phyloP scores from a whole-genome alignment of 2,888 invertebrate species.

The Elysia crispata region DNA sequence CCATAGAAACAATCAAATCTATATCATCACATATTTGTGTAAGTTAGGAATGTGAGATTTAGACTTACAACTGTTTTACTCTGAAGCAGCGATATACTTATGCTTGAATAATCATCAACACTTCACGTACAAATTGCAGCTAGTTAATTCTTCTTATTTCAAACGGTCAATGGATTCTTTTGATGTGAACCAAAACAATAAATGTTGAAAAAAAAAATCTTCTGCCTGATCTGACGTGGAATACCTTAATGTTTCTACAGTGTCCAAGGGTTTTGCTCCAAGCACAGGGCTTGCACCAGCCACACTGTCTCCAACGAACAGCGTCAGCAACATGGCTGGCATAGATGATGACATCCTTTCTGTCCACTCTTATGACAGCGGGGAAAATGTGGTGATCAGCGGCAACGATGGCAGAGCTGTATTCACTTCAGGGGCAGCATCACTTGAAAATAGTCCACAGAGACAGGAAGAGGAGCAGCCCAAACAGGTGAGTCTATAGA shows the following conservation, averaged over 20 bases:
- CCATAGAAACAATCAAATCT: too few relatives aligned
- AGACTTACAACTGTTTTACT: too few relatives aligned
- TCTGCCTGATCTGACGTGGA: too few relatives aligned
- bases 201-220: too few relatives aligned
- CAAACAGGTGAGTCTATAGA: not conserved
- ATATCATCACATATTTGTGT: too few relatives aligned
- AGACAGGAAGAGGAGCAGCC: not conserved
- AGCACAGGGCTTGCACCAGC: constrained; percentile 43
- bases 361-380: constrained; percentile 25
- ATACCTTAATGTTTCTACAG: constrained; percentile 58
- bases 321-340: constrained; percentile 13
- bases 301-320: constrained; percentile 28
- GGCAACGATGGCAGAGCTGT: constrained; percentile 39
- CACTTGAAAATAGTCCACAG: not conserved
- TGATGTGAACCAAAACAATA: too few relatives aligned
- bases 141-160: too few relatives aligned
- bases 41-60: too few relatives aligned
- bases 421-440: constrained; percentile 1
- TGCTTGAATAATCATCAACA: too few relatives aligned
- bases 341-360: constrained; percentile 47
- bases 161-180: too few relatives aligned
- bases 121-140: too few relatives aligned
- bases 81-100: too few relatives aligned
- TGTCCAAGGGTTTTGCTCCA: constrained; percentile 74
- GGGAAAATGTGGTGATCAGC: constrained; percentile 13